These are phyloP conservation scores for Cistogaster globosa DNA, from an alignment of 2,888 invertebrate species.

Conservation along the genomic window DNA sequence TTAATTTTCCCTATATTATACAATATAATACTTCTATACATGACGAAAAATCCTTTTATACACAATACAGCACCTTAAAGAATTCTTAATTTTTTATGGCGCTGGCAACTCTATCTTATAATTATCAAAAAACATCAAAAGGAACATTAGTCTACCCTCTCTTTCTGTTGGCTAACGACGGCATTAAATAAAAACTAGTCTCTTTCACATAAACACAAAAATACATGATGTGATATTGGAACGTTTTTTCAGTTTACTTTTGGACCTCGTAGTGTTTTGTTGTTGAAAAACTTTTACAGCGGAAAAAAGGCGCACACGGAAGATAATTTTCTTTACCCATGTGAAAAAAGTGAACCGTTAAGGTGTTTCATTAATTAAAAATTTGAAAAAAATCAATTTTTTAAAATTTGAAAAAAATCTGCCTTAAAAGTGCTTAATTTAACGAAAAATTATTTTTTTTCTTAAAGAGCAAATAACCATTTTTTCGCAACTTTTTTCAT, in stretches of 20 bases:
- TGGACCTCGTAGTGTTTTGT: slow-evolving; percentile 59
- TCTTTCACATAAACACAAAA: slow-evolving; percentile 9
- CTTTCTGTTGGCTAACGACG: not conserved
- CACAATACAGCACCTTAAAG: no score
- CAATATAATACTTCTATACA: no score
- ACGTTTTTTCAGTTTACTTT: slow-evolving; percentile 63
- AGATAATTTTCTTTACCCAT: slow-evolving; percentile 14
- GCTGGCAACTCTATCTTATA: not conserved
- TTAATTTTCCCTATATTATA: no score
- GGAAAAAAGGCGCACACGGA: slow-evolving; percentile 49
- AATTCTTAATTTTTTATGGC: not conserved
- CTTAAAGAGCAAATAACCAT: slow-evolving; percentile 14
- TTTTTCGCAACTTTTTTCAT: slow-evolving; percentile 27
- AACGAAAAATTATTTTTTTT: slow-evolving; percentile 38
- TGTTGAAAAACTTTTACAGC: slow-evolving; percentile 8
- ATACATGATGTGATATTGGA: slow-evolving; percentile 7
- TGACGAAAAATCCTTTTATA: no score
- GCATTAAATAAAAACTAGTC: not conserved
- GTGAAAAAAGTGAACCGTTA: slow-evolving; percentile 34
- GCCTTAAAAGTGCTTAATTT: not conserved
- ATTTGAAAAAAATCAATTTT: slow-evolving; percentile 36
- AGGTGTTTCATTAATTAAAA: slow-evolving; percentile 30
- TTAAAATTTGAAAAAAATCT: slow-evolving; percentile 6
- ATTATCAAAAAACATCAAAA: not conserved
- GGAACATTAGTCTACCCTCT: not conserved